phyloP scores from a whole-genome alignment of 2,797 vertebrate species.

The Enteromius unitaeniatus region DNA sequence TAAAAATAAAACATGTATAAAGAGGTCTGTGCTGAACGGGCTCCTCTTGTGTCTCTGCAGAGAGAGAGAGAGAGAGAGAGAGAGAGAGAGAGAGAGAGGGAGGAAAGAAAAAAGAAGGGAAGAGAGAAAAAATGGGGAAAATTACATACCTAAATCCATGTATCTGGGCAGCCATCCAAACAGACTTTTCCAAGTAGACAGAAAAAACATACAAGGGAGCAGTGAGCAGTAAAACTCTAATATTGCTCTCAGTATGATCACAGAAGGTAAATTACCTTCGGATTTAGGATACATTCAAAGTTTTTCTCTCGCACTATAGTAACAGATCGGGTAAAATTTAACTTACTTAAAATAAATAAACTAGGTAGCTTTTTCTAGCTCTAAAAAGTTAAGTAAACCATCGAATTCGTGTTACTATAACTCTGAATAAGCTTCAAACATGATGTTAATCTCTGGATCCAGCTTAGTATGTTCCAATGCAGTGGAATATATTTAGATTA shows the following conservation, averaged over 20 bases:
- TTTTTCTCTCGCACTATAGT: constrained; percentile 41
- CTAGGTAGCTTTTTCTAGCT: constrained; percentile 4
- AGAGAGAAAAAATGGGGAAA: constrained; percentile 48
- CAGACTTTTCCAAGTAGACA: constrained; percentile 70
- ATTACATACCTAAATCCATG: constrained; percentile 72
- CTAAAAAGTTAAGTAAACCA: constrained; percentile 6
- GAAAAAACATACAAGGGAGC: constrained; percentile 64
- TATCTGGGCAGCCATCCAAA: constrained; percentile 74
- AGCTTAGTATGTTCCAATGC: constrained; percentile 13
- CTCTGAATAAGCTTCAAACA: constrained; percentile 25
- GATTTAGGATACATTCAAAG: constrained; percentile 44
- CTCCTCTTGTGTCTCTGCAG: constrained; percentile 20
- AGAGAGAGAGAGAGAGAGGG: not conserved
- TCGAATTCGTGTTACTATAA: constrained; percentile 27
- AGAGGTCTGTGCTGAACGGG: constrained; percentile 12
- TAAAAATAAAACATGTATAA: not conserved
- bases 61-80: not conserved
- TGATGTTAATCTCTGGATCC: constrained; percentile 18
- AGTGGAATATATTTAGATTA: constrained; percentile 21
- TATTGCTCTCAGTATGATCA: constrained; percentile 71
- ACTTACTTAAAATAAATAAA: constrained; percentile 26
- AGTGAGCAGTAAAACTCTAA: constrained; percentile 66
- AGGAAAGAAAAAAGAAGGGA: constrained; percentile 11
- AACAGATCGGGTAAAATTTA: constrained; percentile 30
- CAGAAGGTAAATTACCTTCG: constrained; percentile 63